These are phyloP conservation scores for Itoplectis maculator DNA, from an alignment of 2,888 invertebrate genomes.

Conservation along the genomic window DNA sequence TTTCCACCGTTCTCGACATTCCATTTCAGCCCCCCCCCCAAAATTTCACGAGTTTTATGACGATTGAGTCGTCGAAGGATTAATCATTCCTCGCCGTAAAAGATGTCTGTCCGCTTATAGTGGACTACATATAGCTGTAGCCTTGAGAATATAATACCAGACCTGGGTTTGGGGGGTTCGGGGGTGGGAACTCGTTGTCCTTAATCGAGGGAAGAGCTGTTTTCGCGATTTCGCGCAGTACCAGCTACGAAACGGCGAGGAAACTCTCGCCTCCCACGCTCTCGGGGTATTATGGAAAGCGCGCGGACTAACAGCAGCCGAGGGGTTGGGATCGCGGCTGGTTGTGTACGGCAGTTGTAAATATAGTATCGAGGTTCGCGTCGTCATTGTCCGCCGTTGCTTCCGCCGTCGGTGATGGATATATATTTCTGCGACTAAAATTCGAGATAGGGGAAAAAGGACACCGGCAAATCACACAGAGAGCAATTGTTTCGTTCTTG, in stretches of 20 bases:
- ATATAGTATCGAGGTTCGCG: conserved; percentile 13
- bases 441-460: neutral
- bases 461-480: too few relatives aligned
- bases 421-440: conserved; percentile 11
- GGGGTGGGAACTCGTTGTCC: conserved; percentile 48
- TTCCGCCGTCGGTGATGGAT: neutral
- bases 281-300: conserved; percentile 42
- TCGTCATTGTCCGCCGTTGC: conserved; percentile 10
- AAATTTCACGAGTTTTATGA: neutral
- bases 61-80: neutral
- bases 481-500: neutral
- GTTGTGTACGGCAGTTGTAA: neutral
- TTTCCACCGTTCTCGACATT: conserved; percentile 8
- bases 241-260: neutral
- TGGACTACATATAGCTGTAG: conserved; percentile 8
- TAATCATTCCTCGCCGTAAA: conserved; percentile 8
- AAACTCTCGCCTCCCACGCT: neutral
- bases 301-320: conserved; percentile 20
- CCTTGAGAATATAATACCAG: conserved; percentile 21
- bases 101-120: neutral
- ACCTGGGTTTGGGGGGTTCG: neutral
- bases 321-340: neutral
- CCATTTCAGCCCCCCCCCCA: neutral
- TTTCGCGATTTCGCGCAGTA: conserved; percentile 26
- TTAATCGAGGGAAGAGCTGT: conserved; percentile 50